Conservation (phyloP, 2,888 invertebrate species). For the Asteroscopus sphinx region DNA sequence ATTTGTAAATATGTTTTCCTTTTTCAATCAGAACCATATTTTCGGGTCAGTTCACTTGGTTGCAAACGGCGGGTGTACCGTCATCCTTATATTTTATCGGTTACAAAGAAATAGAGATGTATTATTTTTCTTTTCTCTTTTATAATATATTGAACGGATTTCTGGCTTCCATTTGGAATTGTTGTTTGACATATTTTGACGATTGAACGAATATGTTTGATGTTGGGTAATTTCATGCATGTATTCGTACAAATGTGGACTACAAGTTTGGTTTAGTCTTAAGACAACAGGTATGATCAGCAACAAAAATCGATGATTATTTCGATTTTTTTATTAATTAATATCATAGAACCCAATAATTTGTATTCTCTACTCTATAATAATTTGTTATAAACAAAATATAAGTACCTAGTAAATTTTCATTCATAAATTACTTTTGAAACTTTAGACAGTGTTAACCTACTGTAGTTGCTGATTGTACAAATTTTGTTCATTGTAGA, state of each 20-base stretch:
- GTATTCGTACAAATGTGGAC: neutral
- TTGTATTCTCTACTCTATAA: too few relatives aligned
- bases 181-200: conserved; percentile 24
- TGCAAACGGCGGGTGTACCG: conserved; percentile 19
- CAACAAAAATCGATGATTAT: too few relatives aligned
- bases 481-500: too few relatives aligned
- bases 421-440: too few relatives aligned
- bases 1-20: conserved; percentile 53
- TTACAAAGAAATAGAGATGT: conserved; percentile 41
- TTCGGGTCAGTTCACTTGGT: conserved; percentile 57
- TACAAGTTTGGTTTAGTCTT: neutral
- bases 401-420: too few relatives aligned
- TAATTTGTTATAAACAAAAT: too few relatives aligned
- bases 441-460: too few relatives aligned
- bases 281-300: too few relatives aligned
- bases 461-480: too few relatives aligned
- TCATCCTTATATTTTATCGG: conserved; percentile 45
- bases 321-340: too few relatives aligned
- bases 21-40: conserved; percentile 51
- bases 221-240: conserved; percentile 6
- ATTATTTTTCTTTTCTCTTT: conserved; percentile 22
- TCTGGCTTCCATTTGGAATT: conserved; percentile 20
- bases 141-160: conserved; percentile 22
- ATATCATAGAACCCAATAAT: too few relatives aligned
- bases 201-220: conserved; percentile 34